Evolutionary conservation across 2,888 invertebrate genomes (phyloP).

Genomic region (Amiota minor): DNA sequence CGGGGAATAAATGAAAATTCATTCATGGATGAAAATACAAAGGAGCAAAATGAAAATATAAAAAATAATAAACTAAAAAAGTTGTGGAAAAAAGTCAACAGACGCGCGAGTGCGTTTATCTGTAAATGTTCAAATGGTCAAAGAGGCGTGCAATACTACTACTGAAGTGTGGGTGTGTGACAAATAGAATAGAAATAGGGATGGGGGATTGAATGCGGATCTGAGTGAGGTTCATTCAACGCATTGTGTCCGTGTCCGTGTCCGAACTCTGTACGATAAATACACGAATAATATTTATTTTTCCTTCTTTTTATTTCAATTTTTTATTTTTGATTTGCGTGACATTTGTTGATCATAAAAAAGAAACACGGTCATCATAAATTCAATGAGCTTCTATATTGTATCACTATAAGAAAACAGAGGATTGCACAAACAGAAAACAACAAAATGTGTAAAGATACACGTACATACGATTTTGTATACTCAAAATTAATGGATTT

Average conservation of each 20-base stretch:
- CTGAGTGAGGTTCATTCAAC: not conserved
- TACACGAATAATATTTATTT: not conserved
- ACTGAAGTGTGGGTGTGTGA: not conserved
- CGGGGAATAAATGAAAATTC: not conserved
- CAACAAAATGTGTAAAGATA: too few relatives aligned
- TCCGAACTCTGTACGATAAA: not conserved
- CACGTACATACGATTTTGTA: too few relatives aligned
- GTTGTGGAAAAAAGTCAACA: not conserved
- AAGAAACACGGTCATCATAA: constrained; percentile 13
- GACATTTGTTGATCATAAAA: constrained; percentile 17
- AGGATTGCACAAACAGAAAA: too few relatives aligned
- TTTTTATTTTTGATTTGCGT: constrained; percentile 18
- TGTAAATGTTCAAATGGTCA: not conserved
- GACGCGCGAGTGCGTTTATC: not conserved
- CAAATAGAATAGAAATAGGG: too few relatives aligned
- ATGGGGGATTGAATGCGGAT: too few relatives aligned
- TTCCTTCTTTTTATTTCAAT: not conserved
- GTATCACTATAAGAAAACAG: too few relatives aligned
- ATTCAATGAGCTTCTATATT: not conserved
- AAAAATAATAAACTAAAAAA: not conserved
- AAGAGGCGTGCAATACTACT: not conserved
- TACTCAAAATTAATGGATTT: not conserved
- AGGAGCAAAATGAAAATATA: not conserved
- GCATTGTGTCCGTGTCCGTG: not conserved
- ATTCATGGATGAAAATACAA: not conserved